These are phyloP conservation scores for Psittacara wagleri DNA, from an alignment of 2,113 vertebrate genomes.

Conservation along the genomic window DNA sequence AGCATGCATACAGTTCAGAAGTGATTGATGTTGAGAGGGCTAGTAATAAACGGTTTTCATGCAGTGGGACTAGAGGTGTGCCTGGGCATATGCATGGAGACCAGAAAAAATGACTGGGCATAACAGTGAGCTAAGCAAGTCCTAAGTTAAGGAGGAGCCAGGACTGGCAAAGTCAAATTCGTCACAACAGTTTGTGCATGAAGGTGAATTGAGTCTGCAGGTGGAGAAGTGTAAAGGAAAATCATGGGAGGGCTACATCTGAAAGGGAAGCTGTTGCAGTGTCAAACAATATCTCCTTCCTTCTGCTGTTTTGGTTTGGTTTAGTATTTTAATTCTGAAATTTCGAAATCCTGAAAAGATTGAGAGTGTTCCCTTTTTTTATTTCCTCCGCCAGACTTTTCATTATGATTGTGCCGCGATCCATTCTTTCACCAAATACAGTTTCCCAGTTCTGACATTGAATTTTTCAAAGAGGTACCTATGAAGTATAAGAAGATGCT, in stretches of 20 bases:
- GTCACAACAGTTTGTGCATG: neutral
- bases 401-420: neutral
- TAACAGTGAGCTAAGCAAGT: neutral
- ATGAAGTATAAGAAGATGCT: neutral
- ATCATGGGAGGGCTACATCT: neutral
- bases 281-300: neutral
- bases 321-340: neutral
- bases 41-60: neutral
- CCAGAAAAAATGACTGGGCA: neutral
- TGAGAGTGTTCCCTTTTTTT: neutral
- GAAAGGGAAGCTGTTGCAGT: neutral
- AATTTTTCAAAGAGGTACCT: neutral
- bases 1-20: neutral
- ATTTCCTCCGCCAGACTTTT: neutral
- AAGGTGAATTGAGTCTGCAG: neutral
- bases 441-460: neutral
- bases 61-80: neutral
- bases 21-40: neutral
- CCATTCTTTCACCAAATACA: neutral
- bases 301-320: neutral
- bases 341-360: neutral
- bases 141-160: neutral
- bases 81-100: neutral
- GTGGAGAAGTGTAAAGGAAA: neutral
- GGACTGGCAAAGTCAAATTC: neutral